These are phyloP conservation scores for Norana najaformis DNA, from an alignment of 2,888 invertebrate species.

Conservation along the genomic window DNA sequence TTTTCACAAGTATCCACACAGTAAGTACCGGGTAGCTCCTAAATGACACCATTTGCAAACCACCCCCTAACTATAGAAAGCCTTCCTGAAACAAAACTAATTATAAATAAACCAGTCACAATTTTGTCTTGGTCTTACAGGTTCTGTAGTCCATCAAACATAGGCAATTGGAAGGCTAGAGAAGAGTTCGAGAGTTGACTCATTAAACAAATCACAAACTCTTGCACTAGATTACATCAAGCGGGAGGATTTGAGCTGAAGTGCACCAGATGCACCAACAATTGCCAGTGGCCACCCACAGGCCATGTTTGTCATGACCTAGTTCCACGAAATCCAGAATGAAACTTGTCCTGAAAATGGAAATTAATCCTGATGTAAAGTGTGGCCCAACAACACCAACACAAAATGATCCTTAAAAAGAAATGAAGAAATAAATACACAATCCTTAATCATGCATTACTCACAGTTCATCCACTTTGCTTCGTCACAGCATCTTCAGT, in stretches of 20 bases:
- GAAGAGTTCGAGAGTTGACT: neutral
- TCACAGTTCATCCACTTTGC: no score
- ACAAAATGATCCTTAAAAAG: no score
- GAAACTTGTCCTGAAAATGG: neutral
- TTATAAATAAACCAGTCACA: neutral
- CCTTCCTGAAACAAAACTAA: neutral
- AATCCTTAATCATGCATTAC: no score
- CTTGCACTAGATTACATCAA: neutral
- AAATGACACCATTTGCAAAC: neutral
- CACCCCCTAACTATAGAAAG: neutral
- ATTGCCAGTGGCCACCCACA: neutral
- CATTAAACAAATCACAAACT: neutral
- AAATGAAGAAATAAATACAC: no score
- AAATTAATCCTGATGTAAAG: conserved; percentile 16
- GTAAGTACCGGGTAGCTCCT: neutral
- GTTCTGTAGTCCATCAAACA: neutral
- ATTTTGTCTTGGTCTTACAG: neutral
- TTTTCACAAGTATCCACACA: neutral
- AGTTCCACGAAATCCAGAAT: conserved; percentile 1
- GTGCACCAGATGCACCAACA: neutral
- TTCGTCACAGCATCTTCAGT: no score
- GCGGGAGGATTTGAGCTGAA: neutral
- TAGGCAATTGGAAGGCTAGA: neutral
- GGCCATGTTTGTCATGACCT: neutral
- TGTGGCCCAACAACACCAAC: neutral